Evolutionary conservation across 2,888 invertebrate genomes (phyloP), one percentile per base, ranked within the genome.

Genomic region (Latrodectus hesperus): DNA sequence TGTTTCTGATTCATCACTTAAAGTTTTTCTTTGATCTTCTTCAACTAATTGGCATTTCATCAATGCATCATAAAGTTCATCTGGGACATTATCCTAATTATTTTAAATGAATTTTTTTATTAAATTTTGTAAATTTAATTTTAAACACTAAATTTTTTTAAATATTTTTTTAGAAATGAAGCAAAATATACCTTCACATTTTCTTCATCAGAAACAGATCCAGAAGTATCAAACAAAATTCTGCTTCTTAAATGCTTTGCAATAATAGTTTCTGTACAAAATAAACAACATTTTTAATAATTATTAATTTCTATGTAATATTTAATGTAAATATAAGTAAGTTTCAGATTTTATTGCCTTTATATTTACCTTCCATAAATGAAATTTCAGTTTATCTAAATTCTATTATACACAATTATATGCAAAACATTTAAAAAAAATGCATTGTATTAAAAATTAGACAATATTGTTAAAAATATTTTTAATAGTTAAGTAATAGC

Each of bases 21-120:
- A 6, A 38, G 38, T 6, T 38, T 38, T 38, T 38, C 38, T 49
- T 51, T 86, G 75, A 49, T 17, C 78, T 60, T 82, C 68, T 52
- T 89, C 86, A 64, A 70, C 81, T n/a, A 89, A 84, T 52, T 85
- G 86, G 68, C 89, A 89, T 55, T 89, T 83, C 70, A 78, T 71
- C n/a, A 89, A 26, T 55, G 89, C 89, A 80, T 76, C 80, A 77
- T 87, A 89, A 14, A 89, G 73, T 60, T 89, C 89, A 81, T 89
- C 89, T 2, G 89, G 89, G 52, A 89, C 89, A 67, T 80, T 80
- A 84, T 88, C 84, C 88, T 80, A 64, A 68, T 53, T 68, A 17
- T 8, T 12, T 9, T 4, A 53, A 74, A 52, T 9, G 3, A 53
- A 17, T 11, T 9, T 6, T 11, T 60, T 60, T 60, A 0, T n/a